Percentiles rank a stretch among this genome's conserved stretches.
Evolutionary conservation across 2,797 vertebrate species (phyloP).

Genomic region (Sebastes dallii): DNA sequence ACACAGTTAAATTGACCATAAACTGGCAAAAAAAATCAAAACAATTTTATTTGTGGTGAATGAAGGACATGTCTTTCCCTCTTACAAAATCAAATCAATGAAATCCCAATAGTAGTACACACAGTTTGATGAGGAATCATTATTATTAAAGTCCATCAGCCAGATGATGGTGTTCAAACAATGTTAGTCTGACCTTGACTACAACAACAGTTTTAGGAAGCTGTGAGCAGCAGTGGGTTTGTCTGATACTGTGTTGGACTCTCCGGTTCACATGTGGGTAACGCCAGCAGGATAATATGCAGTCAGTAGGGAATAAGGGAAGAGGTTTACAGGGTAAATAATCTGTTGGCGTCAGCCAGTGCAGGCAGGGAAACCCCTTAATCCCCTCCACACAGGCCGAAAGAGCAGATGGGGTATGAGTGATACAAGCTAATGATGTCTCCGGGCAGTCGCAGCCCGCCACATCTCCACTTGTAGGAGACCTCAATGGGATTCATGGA

Average conservation of each 20-base stretch:
- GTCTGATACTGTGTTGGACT: background rate
- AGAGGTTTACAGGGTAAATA: constrained; percentile 46
- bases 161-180: background rate
- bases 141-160: background rate
- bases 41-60: background rate
- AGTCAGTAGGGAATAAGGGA: constrained; percentile 28
- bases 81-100: background rate
- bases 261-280: constrained; percentile 8
- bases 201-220: background rate
- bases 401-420: constrained; percentile 49
- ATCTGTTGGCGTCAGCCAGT: constrained; percentile 25
- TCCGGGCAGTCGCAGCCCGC: background rate
- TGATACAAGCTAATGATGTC: constrained; percentile 38
- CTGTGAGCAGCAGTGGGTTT: background rate
- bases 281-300: constrained; percentile 11
- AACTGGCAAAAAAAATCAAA: background rate
- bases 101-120: background rate
- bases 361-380: constrained; percentile 28
- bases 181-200: background rate
- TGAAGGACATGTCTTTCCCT: background rate
- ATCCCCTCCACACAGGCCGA: constrained; percentile 28
- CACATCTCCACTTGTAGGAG: background rate
- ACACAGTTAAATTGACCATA: too few species aligned
- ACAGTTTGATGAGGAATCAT: background rate
- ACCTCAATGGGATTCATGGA: constrained; percentile 8